Evolutionary conservation across 2,888 invertebrate species (phyloP).

Genomic region (Andrena dorsata): DNA sequence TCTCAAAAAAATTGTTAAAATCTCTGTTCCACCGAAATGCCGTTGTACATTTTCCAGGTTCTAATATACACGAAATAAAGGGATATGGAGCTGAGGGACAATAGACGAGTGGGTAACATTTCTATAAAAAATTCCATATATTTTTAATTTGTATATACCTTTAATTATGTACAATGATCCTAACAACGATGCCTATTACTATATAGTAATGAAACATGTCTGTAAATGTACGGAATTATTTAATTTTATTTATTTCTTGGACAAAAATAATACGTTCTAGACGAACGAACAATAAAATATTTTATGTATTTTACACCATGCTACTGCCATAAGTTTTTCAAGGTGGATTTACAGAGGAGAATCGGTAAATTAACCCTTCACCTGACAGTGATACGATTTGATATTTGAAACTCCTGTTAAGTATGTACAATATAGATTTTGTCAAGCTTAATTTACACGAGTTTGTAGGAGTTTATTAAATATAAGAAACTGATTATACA

Average conservation of each 20-base stretch:
- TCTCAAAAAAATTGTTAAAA: constrained; percentile 75
- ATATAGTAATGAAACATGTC: not conserved
- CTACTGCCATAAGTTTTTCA: not conserved
- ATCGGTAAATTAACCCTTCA: not conserved
- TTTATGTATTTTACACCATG: not conserved
- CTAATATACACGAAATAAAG: constrained; percentile 80
- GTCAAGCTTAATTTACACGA: no score
- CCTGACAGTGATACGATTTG: no score
- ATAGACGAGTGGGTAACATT: not conserved
- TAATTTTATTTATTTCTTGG: constrained; percentile 27
- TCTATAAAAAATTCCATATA: not conserved
- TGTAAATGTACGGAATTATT: constrained; percentile 30
- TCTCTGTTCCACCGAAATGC: constrained; percentile 76
- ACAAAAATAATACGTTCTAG: not conserved
- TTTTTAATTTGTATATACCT: constrained; percentile 26
- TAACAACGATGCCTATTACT: constrained; percentile 26
- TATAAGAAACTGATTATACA: no score
- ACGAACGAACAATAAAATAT: constrained; percentile 3
- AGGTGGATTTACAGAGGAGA: not conserved
- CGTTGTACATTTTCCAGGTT: constrained; percentile 77
- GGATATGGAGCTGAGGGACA: constrained; percentile 76
- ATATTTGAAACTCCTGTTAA: no score
- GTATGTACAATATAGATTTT: no score
- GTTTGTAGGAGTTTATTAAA: no score
- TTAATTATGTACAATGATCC: not conserved